Base-by-base conservation (phyloP, 2,888 invertebrate genomes). In the Dynastes tityus region DNA sequence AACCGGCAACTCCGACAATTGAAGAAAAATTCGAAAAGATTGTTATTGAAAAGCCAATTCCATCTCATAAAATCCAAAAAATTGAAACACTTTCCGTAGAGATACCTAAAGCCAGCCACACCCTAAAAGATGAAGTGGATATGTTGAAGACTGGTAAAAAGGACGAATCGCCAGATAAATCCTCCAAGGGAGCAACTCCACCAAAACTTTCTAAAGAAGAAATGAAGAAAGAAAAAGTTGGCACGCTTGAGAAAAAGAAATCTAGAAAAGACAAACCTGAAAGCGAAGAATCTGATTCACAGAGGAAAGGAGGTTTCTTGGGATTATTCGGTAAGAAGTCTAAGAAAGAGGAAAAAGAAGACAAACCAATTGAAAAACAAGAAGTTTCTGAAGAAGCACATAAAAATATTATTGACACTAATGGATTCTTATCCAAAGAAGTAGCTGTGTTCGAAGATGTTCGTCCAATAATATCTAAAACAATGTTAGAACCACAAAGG, bases 271-370 rank as follows among this genome's bases (percentile, higher is more conserved):
- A 53, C 22, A 79, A 78, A 67, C 55, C 65, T 16, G 76, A 76
- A 29, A 76, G 78, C 55, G 80, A 82, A 71, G 65, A 55, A 5
- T 78, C 78, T 58, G 82, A 81, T 9, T 45, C 76, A 5, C 79
- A 81, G 2, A 81, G 81, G 55, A 84, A 82, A 68, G 76, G 81
- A 71, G 83, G 83, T 16, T 77, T 84, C 27, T 83, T 84, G 70
- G 81, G 82, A 51, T 63, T 83, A 22, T 83, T 83, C 49, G 81
- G 81, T 13, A 83, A 83, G 58, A 82, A 83, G 75, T 29, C 80
- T 2, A 83, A 83, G 80, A 81, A 77, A 63, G 82, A 77, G 16
- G 70, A 79, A 71, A 78, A 70, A 71, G 29, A 77, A 27, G 70
- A 79, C 76, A 78, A 70, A 65, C 45, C 32, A 65, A 22, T 40